These are phyloP conservation scores for Leptothorax acervorum DNA, from an alignment of 2,888 invertebrate genomes.

Conservation along the genomic window DNA sequence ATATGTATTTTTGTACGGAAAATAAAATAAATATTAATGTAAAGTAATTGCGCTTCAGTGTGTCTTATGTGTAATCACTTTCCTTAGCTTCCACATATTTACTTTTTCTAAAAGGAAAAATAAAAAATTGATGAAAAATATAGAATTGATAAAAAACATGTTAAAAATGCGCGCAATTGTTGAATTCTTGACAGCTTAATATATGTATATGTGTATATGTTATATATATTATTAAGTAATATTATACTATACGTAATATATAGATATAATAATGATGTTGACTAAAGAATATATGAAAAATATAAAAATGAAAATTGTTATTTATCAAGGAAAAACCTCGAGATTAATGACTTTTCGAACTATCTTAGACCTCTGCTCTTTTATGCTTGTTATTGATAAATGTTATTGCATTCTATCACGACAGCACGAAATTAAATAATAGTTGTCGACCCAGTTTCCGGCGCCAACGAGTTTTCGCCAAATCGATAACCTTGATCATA, in stretches of 20 bases:
- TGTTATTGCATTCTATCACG: constrained; percentile 44
- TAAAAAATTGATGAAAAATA: neutral
- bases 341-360: neutral
- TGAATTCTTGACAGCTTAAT: too few species aligned
- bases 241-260: neutral
- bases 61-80: neutral
- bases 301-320: neutral
- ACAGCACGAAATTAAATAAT: constrained; percentile 56
- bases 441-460: constrained; percentile 64
- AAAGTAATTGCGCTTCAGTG: constrained; percentile 45
- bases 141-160: neutral
- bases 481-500: constrained; percentile 67
- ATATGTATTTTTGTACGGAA: constrained; percentile 84
- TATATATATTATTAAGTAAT: neutral
- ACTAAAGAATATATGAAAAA: neutral
- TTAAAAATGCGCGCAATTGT: too few species aligned
- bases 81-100: neutral
- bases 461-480: constrained; percentile 57
- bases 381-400: constrained; percentile 1
- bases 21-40: constrained; percentile 72
- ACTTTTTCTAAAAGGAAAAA: neutral
- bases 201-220: too few species aligned
- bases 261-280: neutral
- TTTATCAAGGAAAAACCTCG: neutral
- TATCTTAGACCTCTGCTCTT: neutral